Evolutionary conservation across 2,797 vertebrate species (phyloP), one percentile per base, ranked within the genome.

Genomic region (Peromyscus aztecus): DNA sequence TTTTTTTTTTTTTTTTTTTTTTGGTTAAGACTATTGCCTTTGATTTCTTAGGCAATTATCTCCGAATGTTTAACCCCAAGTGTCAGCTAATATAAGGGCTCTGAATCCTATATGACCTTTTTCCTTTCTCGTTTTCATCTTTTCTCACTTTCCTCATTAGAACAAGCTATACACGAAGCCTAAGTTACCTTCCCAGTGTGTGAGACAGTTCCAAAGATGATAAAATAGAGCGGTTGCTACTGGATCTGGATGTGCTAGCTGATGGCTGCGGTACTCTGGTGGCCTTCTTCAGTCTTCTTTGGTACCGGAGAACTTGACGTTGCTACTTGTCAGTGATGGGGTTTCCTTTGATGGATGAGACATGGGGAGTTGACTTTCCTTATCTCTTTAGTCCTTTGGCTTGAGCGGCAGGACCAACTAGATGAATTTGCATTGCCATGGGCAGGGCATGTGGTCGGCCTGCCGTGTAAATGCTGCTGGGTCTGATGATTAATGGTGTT

Each of bases 351-450:
- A 91, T 91, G 95, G 83, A 14, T 0, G 57, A 94, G 65, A 83
- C 92, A 92, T 81, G 90, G 94, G 94, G 98, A 96, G 95, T 97
- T 97, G 92, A 2, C 80, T 90, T 81, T 90, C 90, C 97, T 98
- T 98, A 98, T 95, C 98, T 34, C n/a, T 0, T 97, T 96, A 98
- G 97, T 97, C 94, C 97, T 98, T 98, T 81, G 97, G 97, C 95
- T 98, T 73, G 90, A 89, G 92, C 97, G 98, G 98, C 98, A 98
- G 95, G 76, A 92, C 94, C 17, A 21, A 85, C 89, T 97, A 97
- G 97, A 98, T 97, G 98, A 98, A 94, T 98, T 97, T 95, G 97
- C 94, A 78, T 40, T 95, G 97, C 96, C 90, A 96, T 96, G 97
- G 98, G 97, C 95, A 89, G 91, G 89, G 90, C 94, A 67, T 55